Evolutionary conservation across 1,140 invertebrate species (phyloP), one percentile per base, ranked within the genome.

Genomic region (Subanguina moxae): DNA sequence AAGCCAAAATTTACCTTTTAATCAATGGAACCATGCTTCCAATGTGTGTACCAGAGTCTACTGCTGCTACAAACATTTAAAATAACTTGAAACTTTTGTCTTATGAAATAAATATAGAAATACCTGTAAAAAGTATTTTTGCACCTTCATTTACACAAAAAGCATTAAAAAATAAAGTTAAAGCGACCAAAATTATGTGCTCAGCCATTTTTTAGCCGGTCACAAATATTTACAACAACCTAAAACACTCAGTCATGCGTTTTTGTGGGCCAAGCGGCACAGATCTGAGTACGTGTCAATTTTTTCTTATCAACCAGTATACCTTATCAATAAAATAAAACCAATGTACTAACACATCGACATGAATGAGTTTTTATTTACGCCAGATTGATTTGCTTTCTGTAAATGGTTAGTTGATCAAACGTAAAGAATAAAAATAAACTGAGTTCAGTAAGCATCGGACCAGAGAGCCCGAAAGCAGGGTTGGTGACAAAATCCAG

Each of bases 11-110:
- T 27, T 11, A 70, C 68, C 72, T 15, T 30, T 67, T 73, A 27
- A 70, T 66, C 28, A 74, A 64, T 27, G 68, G 68, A 28, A 64
- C 71, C 68, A 70, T 70, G 30, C 68, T 70, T 17, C 71, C 57
- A 45, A 70, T 75, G 58, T 70, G 68, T 68, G 43, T 70, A 17
- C 70, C 71, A 27, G 68, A 74, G 58, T 70, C 68, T 64, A 67
- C 65, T 19, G 65, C 65, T 21, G 64, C 65, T 38, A 62, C 1
- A 64, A 52, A 7, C 11, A 38, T 52, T 15, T 5, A 61, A 30
- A 32, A n/a, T n/a, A 61, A 23, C 3, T 52, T 19, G 48, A 52
- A 7, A n/a, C n/a, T n/a, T n/a, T 45, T 13, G 43, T 13, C 43
- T 13, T 13, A 13, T 11, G 43, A 13, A 45, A 45, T 45, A 45